Conservation (phyloP, 2,113 vertebrate genomes). For the cattle (Bos taurus) region DNA sequence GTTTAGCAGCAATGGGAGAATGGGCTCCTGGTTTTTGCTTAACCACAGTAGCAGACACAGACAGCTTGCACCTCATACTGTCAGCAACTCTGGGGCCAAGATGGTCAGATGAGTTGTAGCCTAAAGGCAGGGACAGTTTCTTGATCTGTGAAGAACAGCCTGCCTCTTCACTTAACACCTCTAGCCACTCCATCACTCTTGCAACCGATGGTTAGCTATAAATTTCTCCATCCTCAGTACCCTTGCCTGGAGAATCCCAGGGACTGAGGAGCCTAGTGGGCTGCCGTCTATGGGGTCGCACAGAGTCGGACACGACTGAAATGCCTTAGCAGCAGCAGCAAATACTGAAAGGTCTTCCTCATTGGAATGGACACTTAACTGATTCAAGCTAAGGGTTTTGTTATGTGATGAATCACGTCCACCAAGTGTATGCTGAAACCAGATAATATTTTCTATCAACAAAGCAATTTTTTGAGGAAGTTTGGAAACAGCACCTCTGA, state of each 20-base stretch:
- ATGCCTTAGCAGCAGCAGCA: not conserved
- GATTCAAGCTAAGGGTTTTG: not conserved
- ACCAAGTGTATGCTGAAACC: not conserved
- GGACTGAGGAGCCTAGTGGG: too few species aligned
- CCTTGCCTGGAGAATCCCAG: too few species aligned
- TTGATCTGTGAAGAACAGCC: not conserved
- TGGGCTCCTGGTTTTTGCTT: not conserved
- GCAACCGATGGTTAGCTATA: not conserved
- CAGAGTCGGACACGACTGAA: too few species aligned
- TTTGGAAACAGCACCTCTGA: not conserved
- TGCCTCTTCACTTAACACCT: not conserved
- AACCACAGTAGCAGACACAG: not conserved
- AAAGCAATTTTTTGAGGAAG: not conserved
- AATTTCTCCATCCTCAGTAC: not conserved
- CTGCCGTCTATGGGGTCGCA: accelerated
- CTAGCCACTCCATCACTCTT: not conserved
- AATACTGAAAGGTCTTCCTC: not conserved
- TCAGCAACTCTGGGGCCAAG: not conserved
- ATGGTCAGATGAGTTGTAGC: not conserved
- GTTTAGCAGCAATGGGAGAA: not conserved
- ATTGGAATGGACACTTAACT: not conserved
- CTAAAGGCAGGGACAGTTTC: not conserved
- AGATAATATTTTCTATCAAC: not conserved
- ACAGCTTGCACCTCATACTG: not conserved
- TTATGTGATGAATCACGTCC: not conserved